Evolutionary conservation across 1,140 invertebrate genomes (phyloP), one percentile per base, ranked within the genome.

Genomic region (Bathynomus jamesi): DNA sequence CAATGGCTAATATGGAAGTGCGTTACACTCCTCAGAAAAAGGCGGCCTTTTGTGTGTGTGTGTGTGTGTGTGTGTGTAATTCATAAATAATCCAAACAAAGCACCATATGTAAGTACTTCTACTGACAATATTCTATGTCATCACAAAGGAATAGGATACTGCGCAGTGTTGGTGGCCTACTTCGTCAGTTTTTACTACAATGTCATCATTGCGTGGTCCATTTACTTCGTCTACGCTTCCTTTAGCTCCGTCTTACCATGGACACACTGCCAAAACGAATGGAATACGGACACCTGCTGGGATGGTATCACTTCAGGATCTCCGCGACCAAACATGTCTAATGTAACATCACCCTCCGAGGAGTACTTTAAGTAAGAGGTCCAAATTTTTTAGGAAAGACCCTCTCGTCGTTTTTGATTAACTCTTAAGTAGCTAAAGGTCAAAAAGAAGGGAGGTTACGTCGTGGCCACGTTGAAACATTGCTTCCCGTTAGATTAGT

Each of bases 91-190:
- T 62, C 61, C 21, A 8, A 21, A 10, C 21, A 21, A 21, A 21
- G n/a, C 5, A 10, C 5, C 25, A 27, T n/a, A 21, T n/a, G 5
- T 62, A 8, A n/a, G 24, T 27, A n/a, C 7, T 62, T 8, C 5
- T 62, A 62, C 5, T 62, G 7, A 40, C 7, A 7, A 40, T 40
- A 8, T 40, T 8, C 7, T 8, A 40, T 40, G 7, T 40, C 32
- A 17, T 40, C 32, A 73, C 72, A 2, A 78, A 86, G 85, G 86
- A 40, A 83, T 86, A n/a, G 86, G 86, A 4, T 86, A 84, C 81
- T 85, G 85, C 53, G 83, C 85, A 21, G 85, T 86, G 4, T 78
- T 87, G 40, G 85, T 87, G 32, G 83, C 85, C 28, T 86, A 85
- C 78, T 86, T 85, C 75, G 81, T 82, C 17, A 83, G 82, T 11